Evolutionary conservation across 2,113 vertebrate genomes (phyloP).

Genomic region (Phylloscopus trochilus): DNA sequence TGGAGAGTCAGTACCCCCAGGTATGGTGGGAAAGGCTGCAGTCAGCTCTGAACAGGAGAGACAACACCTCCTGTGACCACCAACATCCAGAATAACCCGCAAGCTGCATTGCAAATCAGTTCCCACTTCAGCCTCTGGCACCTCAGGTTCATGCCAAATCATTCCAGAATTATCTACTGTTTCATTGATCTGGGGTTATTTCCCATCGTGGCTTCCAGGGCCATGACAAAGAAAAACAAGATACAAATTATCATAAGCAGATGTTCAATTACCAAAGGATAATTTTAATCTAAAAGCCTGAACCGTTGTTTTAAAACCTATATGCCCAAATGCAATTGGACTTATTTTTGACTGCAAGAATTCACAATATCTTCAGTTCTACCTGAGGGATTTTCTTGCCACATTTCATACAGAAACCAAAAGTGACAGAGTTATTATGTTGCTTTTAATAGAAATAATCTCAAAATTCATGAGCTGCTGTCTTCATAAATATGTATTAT

Average conservation of each 20-base stretch:
- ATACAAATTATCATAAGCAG: neutral
- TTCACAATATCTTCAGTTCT: neutral
- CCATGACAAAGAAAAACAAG: neutral
- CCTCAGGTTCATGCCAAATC: neutral
- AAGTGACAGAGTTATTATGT: neutral
- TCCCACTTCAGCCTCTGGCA: neutral
- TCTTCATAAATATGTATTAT: constrained; percentile 37
- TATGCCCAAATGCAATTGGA: neutral
- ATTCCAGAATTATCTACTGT: neutral
- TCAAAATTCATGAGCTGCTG: neutral
- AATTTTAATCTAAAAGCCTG: neutral
- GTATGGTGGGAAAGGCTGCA: neutral
- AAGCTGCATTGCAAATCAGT: neutral
- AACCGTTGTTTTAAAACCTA: neutral
- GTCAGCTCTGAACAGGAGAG: neutral
- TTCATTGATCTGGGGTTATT: neutral
- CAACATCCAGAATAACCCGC: neutral
- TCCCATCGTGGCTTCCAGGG: neutral
- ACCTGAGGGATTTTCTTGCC: neutral
- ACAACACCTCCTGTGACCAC: neutral
- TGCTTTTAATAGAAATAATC: constrained; percentile 39
- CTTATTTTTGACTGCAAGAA: neutral
- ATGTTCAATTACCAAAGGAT: neutral
- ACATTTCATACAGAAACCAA: neutral
- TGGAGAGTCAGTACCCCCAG: neutral